phyloP scores from a whole-genome alignment of 2,797 vertebrate species.

The Poecilia velifera region DNA sequence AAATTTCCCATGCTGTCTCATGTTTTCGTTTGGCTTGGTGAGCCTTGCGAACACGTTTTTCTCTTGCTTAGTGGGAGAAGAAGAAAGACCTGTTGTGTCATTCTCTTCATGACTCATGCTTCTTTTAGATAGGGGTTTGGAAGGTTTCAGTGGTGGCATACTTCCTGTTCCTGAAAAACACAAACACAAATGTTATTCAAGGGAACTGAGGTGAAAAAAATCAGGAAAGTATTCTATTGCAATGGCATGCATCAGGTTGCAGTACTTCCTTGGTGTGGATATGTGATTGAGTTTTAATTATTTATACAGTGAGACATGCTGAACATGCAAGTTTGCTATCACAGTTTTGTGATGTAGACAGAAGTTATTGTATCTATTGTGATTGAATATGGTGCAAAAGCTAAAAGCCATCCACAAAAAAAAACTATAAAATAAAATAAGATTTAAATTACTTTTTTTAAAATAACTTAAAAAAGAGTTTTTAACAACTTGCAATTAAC shows the following conservation, averaged over 20 bases:
- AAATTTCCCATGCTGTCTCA: conserved; percentile 54
- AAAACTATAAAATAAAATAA: background rate
- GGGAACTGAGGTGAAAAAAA: background rate
- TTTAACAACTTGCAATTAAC: background rate
- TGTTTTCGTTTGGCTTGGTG: conserved; percentile 52
- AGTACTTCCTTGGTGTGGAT: background rate
- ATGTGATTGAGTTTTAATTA: background rate
- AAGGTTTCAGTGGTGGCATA: conserved; percentile 32
- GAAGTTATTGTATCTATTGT: background rate
- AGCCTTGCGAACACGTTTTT: conserved; percentile 46
- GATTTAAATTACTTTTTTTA: background rate
- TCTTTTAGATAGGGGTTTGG: conserved; percentile 59
- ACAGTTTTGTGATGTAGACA: background rate
- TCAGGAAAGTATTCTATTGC: background rate
- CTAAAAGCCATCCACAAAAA: background rate
- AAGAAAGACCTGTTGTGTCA: conserved; percentile 47
- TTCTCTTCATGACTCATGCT: conserved; percentile 53
- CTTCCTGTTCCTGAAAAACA: conserved; percentile 65
- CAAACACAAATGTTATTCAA: conserved; percentile 14
- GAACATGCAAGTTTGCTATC: background rate
- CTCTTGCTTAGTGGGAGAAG: conserved; percentile 56
- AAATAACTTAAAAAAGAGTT: background rate
- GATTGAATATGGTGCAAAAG: background rate
- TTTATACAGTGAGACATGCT: background rate
- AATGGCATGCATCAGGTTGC: background rate